Percentiles rank a stretch among this genome's conserved stretches.
phyloP scores from a whole-genome alignment of 1,140 invertebrate genomes.

The Drosophila prosaltans region DNA sequence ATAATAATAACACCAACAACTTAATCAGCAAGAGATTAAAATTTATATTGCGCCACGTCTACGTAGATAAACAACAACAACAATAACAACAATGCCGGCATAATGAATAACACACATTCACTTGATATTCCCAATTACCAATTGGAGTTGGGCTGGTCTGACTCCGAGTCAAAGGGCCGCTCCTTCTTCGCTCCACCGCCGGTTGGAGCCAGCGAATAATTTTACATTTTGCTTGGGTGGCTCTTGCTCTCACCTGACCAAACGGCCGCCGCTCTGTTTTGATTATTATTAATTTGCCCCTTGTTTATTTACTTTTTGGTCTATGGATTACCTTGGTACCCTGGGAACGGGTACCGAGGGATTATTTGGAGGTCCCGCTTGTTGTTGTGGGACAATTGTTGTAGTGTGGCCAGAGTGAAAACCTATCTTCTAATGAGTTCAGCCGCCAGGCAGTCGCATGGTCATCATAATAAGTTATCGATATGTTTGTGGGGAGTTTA shows the following conservation, averaged over 20 bases:
- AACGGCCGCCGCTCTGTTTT: not conserved
- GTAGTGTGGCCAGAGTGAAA: slow-evolving; percentile 5
- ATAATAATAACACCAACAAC: slow-evolving; percentile 23
- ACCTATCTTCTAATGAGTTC: not conserved
- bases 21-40: slow-evolving; percentile 65
- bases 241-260: slow-evolving; percentile 9
- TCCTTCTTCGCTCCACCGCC: slow-evolving; percentile 5
- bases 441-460: not conserved
- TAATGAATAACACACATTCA: slow-evolving; percentile 7
- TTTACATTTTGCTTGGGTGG: slow-evolving; percentile 6
- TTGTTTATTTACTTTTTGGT: slow-evolving; percentile 9
- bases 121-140: slow-evolving; percentile 10
- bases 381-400: not conserved
- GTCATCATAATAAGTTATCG: not conserved
- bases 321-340: slow-evolving; percentile 4
- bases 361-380: slow-evolving; percentile 13
- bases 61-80: slow-evolving; percentile 63
- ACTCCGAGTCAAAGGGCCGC: slow-evolving; percentile 4
- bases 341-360: slow-evolving; percentile 10
- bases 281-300: not conserved
- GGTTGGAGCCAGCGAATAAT: not conserved
- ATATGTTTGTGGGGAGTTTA: not conserved
- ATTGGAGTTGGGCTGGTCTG: slow-evolving; percentile 10
- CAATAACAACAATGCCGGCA: slow-evolving; percentile 1
- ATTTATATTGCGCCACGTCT: slow-evolving; percentile 69